Conservation (phyloP, 2,888 invertebrate genomes). For the Sepiola atlantica region DNA sequence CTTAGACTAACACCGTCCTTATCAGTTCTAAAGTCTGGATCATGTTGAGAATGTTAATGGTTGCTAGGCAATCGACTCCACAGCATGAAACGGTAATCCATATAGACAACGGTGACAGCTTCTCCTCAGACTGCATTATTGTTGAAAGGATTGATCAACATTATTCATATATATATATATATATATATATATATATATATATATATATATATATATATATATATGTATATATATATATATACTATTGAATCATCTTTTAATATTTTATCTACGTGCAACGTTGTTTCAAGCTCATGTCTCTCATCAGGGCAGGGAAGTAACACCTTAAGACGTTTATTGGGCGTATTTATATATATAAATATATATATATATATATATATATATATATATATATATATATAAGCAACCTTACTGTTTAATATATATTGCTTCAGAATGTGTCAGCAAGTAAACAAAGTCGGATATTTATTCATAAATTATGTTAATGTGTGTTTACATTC, state of each 20-base stretch:
- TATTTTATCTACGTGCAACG: no score
- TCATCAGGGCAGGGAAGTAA: no score
- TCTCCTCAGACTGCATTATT: neutral
- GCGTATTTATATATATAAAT: neutral
- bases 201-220: neutral
- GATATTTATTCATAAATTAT: no score
- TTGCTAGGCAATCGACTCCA: slow-evolving; percentile 32
- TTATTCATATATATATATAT: neutral
- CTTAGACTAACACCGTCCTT: neutral
- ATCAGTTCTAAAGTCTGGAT: neutral
- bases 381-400: no score
- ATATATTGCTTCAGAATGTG: no score
- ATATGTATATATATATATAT: no score
- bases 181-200: neutral
- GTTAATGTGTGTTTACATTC: no score
- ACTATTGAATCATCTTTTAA: no score
- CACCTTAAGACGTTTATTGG: no score
- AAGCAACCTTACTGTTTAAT: no score
- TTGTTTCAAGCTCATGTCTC: no score
- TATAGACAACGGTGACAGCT: neutral
- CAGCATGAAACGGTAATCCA: neutral
- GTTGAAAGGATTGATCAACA: neutral
- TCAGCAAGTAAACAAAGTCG: no score
- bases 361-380: neutral
- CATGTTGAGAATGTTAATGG: neutral